Evolutionary conservation across 2,797 vertebrate species (phyloP).

Genomic region (Antrozous pallidus): DNA sequence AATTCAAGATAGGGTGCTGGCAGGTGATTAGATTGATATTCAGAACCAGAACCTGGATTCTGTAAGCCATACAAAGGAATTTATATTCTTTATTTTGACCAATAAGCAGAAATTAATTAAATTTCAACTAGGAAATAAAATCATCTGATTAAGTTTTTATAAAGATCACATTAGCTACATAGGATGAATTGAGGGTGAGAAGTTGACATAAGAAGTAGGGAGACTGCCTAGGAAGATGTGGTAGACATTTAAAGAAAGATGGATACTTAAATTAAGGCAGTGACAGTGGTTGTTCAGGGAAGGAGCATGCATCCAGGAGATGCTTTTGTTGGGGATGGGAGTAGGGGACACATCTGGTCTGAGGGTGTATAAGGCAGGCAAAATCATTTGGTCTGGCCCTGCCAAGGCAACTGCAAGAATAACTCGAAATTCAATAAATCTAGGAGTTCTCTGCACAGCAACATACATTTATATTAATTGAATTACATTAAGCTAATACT

Average conservation of each 20-base stretch:
- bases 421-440: no score
- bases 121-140: background rate
- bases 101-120: background rate
- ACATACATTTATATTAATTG: no score
- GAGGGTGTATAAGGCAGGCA: no score
- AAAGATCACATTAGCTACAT: background rate
- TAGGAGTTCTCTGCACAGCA: no score
- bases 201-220: background rate
- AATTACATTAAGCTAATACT: no score
- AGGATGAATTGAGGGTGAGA: background rate
- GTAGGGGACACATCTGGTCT: no score
- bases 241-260: background rate
- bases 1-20: background rate
- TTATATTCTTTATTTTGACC: constrained; percentile 45
- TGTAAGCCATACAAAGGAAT: background rate
- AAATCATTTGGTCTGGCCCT: no score
- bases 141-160: background rate
- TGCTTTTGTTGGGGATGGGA: no score
- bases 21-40: background rate
- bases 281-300: background rate
- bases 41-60: background rate
- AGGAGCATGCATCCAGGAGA: background rate
- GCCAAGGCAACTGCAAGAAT: no score
- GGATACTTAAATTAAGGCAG: background rate
- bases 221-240: background rate